A percentile compares a stretch with the other conserved stretches of the same genome.
These are phyloP conservation scores for Bolinopsis microptera DNA, from an alignment of 37 sponge, comb jelly and placozoan genomes.

Conservation along the genomic window DNA sequence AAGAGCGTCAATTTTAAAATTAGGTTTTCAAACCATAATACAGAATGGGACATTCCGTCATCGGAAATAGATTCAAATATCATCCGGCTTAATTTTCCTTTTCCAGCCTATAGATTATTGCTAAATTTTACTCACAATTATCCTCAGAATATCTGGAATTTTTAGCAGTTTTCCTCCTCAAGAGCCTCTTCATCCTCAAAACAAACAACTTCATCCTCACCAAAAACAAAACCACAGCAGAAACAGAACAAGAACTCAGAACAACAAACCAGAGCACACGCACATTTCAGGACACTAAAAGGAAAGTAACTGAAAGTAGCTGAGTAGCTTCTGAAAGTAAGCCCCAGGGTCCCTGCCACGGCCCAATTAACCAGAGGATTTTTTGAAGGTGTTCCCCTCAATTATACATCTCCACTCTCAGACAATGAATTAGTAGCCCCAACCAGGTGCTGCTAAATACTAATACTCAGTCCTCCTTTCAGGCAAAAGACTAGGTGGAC, in stretches of 20 bases:
- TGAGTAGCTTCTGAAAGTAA: too few species aligned
- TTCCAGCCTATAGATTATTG: too few species aligned
- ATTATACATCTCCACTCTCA: background rate
- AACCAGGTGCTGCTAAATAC: background rate
- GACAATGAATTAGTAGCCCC: background rate
- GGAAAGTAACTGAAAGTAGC: background rate
- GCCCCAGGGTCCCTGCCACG: background rate
- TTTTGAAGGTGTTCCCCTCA: background rate
- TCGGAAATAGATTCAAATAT: too few species aligned
- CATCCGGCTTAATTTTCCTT: too few species aligned
- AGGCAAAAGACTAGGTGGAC: background rate
- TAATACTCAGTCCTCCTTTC: background rate
- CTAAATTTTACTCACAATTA: background rate
- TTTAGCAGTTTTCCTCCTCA: background rate
- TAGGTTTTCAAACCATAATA: too few species aligned
- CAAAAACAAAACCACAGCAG: background rate
- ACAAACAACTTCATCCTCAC: background rate
- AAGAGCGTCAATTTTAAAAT: too few species aligned
- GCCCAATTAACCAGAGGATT: background rate
- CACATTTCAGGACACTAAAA: background rate
- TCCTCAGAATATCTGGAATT: background rate
- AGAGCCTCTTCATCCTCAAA: background rate
- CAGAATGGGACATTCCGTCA: too few species aligned
- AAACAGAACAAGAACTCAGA: background rate
- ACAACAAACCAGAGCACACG: background rate